phyloP scores from a whole-genome alignment of 2,888 invertebrate genomes.

The Xestia xanthographa region DNA sequence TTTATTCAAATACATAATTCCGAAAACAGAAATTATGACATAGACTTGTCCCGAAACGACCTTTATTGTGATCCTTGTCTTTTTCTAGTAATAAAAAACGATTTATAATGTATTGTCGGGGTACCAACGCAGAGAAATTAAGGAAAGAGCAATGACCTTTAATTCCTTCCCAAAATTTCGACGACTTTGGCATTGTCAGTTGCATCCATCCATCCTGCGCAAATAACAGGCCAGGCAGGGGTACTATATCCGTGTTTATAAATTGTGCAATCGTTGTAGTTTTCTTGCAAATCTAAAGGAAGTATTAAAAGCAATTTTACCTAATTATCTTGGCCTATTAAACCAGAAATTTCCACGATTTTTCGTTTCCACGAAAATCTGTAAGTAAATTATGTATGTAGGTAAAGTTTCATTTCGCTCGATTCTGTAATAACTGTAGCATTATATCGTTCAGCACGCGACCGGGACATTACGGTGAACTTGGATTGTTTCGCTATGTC shows the following conservation, averaged over 20 bases:
- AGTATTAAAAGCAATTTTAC: constrained; percentile 20
- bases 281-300: background rate
- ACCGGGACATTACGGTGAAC: constrained; percentile 49
- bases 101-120: too few species aligned
- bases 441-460: constrained; percentile 40
- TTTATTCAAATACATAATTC: too few species aligned
- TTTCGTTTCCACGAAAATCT: constrained; percentile 21
- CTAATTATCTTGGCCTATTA: constrained; percentile 16
- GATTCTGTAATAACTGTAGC: constrained; percentile 33
- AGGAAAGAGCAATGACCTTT: too few species aligned
- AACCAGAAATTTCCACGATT: constrained; percentile 11
- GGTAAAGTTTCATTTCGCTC: constrained; percentile 35
- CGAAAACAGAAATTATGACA: too few species aligned
- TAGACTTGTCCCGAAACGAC: too few species aligned
- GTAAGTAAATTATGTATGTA: constrained; percentile 37
- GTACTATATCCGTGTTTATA: background rate
- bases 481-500: constrained; percentile 42
- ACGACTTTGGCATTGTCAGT: background rate
- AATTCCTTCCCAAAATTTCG: too few species aligned
- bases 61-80: too few species aligned
- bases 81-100: too few species aligned
- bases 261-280: background rate
- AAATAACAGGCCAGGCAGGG: background rate
- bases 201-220: background rate
- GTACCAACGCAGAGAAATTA: too few species aligned